Base-by-base conservation (phyloP, 2,888 invertebrate genomes). In the Maniola hyperantus region DNA sequence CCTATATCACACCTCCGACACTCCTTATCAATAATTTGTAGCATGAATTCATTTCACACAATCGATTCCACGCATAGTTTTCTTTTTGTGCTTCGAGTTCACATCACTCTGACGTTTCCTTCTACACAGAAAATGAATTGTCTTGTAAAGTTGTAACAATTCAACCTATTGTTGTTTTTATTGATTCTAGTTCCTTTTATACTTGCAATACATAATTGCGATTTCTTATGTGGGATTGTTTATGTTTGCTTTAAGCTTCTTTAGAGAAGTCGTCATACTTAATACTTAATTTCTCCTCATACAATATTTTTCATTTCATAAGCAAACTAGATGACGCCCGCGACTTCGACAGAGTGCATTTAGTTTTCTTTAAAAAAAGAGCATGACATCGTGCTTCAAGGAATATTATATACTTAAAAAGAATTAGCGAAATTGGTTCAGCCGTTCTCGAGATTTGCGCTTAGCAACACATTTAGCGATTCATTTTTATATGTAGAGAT, bases 111-210 rank as follows among this genome's bases (percentile, higher is more conserved):
- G 15, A 36, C 11, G 11, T 42, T 42, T 39, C 44, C 18, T 10
- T 8, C 36, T 39, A 53, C 33, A 53, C 53, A 44, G 53, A 44
- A 42, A 58, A 44, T 58, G 39, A 8, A 26, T 13, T 20, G 8
- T 55, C 42, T 36, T 39, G 18, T 0, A 6, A n/a, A 5, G 6
- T 15, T n/a, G n/a, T 42, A 13, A 36, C 55, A 15, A 36, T 15
- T 55, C 15, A 39, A 55, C 11, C 55, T 39, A 55, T 55, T 55
- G 55, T 55, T 18, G 54, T 34, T 55, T 55, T 55, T 55, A 15
- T 55, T 15, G 36, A 36, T 15, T 15, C 1, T 55, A 39, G 36
- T 36, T 55, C 18, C 55, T 55, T 18, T 5, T 8, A 5, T 55
- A 55, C 8, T 36, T 13, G 5, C 13, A 53, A 53, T 53, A n/a